These are phyloP conservation scores for Conomelus anceps DNA, from an alignment of 2,888 invertebrate species.

Conservation along the genomic window DNA sequence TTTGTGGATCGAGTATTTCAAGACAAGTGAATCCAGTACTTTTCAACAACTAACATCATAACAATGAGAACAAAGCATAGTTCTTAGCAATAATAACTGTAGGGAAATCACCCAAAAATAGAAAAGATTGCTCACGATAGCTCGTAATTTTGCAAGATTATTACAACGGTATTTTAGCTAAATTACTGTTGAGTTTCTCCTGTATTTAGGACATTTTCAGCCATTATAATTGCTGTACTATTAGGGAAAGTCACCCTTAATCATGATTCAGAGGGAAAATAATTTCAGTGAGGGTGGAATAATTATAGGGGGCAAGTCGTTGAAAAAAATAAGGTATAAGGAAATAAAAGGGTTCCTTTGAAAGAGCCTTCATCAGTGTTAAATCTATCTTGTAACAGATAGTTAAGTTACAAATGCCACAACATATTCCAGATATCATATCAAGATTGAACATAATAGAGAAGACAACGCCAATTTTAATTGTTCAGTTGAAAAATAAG, in stretches of 20 bases:
- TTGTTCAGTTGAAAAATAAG: too few species aligned
- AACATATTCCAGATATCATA: too few species aligned
- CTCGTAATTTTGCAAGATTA: background rate
- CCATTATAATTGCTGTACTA: background rate
- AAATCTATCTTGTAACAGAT: background rate
- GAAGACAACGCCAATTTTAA: too few species aligned
- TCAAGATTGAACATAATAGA: too few species aligned
- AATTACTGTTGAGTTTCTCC: background rate
- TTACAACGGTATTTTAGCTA: background rate
- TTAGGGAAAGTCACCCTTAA: background rate
- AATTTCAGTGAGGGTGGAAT: background rate
- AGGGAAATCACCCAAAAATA: background rate
- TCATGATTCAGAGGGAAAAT: background rate
- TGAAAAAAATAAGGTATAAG: background rate
- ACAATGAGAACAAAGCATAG: background rate
- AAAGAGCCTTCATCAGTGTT: background rate
- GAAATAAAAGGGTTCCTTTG: background rate
- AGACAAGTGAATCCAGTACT: too few species aligned
- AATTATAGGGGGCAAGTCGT: background rate
- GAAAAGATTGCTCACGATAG: background rate
- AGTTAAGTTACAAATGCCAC: too few species aligned
- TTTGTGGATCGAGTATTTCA: too few species aligned
- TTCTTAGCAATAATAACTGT: background rate
- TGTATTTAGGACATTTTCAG: background rate
- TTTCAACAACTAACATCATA: background rate